These are phyloP conservation scores for Eupithecia subfuscata DNA, from an alignment of 2,888 invertebrate genomes.

Conservation along the genomic window DNA sequence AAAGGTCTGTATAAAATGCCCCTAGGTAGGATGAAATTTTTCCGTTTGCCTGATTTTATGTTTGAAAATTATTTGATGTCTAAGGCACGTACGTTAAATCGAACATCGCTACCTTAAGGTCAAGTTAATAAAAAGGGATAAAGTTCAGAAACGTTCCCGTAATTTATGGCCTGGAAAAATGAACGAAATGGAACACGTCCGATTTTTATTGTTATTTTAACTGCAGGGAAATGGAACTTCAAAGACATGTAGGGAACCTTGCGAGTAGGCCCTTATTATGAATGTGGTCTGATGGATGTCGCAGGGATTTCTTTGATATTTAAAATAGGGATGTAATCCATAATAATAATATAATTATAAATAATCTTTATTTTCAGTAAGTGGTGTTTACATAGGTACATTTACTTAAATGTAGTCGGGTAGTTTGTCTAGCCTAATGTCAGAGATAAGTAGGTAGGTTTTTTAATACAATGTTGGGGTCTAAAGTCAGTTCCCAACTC, in stretches of 20 bases:
- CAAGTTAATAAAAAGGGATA: conserved; percentile 3
- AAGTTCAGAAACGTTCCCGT: conserved; percentile 48
- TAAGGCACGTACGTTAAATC: too few species aligned
- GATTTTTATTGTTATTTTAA: conserved; percentile 66
- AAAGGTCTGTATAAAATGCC: too few species aligned
- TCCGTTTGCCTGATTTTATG: too few species aligned
- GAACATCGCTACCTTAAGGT: neutral
- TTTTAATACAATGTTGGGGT: neutral
- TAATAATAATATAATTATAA: too few species aligned
- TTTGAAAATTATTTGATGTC: too few species aligned
- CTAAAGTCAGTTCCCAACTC: neutral
- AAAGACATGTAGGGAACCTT: conserved; percentile 22
- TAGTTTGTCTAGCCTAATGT: too few species aligned
- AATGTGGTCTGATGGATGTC: conserved; percentile 12
- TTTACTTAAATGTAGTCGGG: too few species aligned
- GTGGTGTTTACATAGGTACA: too few species aligned
- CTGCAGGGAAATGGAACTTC: conserved; percentile 49
- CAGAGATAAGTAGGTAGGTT: too few species aligned
- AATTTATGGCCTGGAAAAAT: conserved; percentile 67
- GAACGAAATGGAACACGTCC: conserved; percentile 64
- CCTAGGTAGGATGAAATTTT: too few species aligned
- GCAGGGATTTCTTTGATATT: neutral
- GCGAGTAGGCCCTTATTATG: conserved; percentile 2
- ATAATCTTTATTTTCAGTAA: too few species aligned
- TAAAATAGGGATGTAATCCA: neutral